Base-by-base conservation (phyloP, 1,140 invertebrate genomes). In the Druon quercuslanigerum region DNA sequence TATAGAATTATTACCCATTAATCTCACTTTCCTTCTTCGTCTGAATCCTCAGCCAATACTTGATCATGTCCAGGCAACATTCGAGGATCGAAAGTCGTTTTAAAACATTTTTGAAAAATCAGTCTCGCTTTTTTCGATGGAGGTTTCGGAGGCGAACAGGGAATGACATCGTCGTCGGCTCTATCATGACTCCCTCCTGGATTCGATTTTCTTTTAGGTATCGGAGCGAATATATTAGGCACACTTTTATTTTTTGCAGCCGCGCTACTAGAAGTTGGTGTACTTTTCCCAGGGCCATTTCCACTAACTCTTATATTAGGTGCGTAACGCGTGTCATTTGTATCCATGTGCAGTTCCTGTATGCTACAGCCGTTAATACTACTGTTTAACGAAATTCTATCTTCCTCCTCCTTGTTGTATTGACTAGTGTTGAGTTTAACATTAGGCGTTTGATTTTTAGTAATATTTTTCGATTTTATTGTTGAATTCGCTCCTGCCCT, bases 61-160 rank as follows among this genome's bases (percentile, higher is more conserved):
- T 83, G 79, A 72, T 92, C 90, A 89, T 91, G 92, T 88, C 80
- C 93, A 78, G 85, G 90, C 80, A 86, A 87, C 84, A 85, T 90
- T 40, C 77, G 83, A 0, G 92, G 93, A 84, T 95, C 92, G 82
- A 94, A 94, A 20, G 94, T 94, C n/a, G 89, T 91, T 86, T 95
- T 93, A 88, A 95, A 95, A 82, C 94, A 95, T 50, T 94, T 93
- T 72, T 93, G 88, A 82, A 94, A 94, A 77, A 94, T 92, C 77
- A 90, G 86, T 81, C 89, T 90, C 2, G 90, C 91, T 88, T 79
- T 91, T 81, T 90, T 91, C 72, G 78, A 88, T 75, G 84, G 78
- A 16, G 82, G 83, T 72, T 78, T 85, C 17, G 93, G 90, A 14
- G 93, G 93, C 7, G 92, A 93, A 56, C 81, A 87, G 17, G 91